These are phyloP conservation scores for Sebastes kiyomatsui DNA, from an alignment of 2,797 vertebrate genomes.

Conservation along the genomic window DNA sequence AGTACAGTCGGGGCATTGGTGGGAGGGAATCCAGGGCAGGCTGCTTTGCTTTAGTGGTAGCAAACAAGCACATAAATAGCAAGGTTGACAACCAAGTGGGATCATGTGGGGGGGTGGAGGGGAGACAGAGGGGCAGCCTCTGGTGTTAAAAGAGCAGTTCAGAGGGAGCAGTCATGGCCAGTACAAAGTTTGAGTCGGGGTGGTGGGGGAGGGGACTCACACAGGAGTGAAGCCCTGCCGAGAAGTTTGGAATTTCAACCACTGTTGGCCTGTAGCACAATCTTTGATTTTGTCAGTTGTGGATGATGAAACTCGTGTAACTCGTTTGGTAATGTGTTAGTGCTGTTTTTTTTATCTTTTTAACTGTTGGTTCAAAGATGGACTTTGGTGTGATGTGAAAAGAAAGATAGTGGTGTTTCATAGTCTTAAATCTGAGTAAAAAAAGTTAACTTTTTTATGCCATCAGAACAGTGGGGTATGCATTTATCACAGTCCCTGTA, in stretches of 20 bases:
- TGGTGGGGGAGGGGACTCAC: slow-evolving; percentile 63
- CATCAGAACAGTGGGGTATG: too few relatives aligned
- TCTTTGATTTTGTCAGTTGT: neutral
- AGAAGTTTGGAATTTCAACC: slow-evolving; percentile 72
- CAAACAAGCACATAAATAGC: slow-evolving; percentile 81
- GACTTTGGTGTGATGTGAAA: neutral
- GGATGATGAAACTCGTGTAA: neutral
- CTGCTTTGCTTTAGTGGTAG: slow-evolving; percentile 64
- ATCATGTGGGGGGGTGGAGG: neutral
- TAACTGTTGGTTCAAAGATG: neutral
- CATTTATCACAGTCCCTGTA: too few relatives aligned
- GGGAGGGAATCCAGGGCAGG: slow-evolving; percentile 44
- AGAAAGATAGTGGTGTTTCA: neutral
- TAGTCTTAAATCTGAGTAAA: neutral
- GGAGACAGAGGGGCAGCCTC: slow-evolving; percentile 33
- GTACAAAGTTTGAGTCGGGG: slow-evolving; percentile 52
- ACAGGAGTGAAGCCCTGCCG: slow-evolving; percentile 39
- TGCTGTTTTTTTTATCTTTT: neutral
- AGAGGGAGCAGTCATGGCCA: slow-evolving; percentile 51
- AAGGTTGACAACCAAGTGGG: slow-evolving; percentile 65
- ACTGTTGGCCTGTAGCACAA: slow-evolving; percentile 13
- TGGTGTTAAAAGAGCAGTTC: slow-evolving; percentile 69
- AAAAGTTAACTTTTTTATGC: too few relatives aligned
- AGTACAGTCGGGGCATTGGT: slow-evolving; percentile 18
- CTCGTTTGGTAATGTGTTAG: neutral